Conservation (phyloP, 2,113 vertebrate species). For the Lophochroa leadbeateri region DNA sequence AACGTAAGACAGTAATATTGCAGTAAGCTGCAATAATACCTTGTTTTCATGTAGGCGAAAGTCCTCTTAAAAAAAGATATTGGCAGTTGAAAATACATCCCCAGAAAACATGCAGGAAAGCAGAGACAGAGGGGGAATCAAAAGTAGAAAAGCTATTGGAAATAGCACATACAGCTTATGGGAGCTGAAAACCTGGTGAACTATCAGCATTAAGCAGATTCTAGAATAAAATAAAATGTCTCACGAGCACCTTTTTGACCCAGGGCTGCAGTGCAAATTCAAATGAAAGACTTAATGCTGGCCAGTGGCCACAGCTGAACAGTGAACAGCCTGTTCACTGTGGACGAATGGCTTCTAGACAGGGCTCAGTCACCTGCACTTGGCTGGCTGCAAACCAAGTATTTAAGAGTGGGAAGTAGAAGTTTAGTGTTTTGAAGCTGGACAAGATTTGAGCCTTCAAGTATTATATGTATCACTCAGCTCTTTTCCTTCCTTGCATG, state of each 20-base stretch:
- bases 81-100: background rate
- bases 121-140: background rate
- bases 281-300: background rate
- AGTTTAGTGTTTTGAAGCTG: background rate
- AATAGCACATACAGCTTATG: background rate
- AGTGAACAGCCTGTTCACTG: background rate
- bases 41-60: background rate
- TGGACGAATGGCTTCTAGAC: background rate
- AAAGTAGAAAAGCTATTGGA: background rate
- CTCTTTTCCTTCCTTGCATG: background rate
- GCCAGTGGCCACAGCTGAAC: background rate
- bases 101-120: background rate
- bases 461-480: background rate
- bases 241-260: fast-evolving
- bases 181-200: background rate
- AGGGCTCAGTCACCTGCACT: background rate
- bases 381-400: background rate
- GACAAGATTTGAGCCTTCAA: background rate
- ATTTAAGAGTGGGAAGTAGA: background rate
- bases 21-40: background rate
- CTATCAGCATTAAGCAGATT: background rate
- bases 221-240: background rate
- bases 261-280: background rate
- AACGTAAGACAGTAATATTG: background rate
- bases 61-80: background rate